Base-by-base conservation (phyloP, 1,140 invertebrate species). In the Megalopta genalis region DNA sequence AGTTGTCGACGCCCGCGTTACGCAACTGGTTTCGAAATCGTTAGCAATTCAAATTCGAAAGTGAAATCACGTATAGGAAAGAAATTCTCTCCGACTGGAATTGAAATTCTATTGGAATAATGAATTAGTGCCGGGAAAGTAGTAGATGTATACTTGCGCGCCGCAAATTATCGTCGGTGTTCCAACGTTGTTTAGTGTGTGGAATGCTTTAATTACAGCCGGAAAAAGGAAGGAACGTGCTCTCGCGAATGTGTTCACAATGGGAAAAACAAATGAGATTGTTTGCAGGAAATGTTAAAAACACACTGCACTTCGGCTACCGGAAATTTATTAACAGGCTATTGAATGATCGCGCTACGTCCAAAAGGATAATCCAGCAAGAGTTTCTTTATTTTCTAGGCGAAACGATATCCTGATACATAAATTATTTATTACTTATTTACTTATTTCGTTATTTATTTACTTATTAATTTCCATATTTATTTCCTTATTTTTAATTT, bases 11-110 rank as follows among this genome's bases (percentile, higher is more conserved):
- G 5, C 14, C 16, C 1, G 4, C 10, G 12, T 71, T 71, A 60
- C 9, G 59, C 25, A 42, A 71, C 7, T 2, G 27, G n/a, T 64
- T 52, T 60, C n/a, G 9, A 42, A 42, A 23, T 52, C 4, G 9
- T 64, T 63, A 73, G 71, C 60, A 73, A 73, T 73, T 46, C 14
- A 73, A 64, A 73, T 73, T 63, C 60, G 27, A 64, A 73, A 52
- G 60, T 64, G 60, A 64, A 73, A 73, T 37, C 32, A 6, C 25
- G 27, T 9, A 42, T 42, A 23, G 60, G 52, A 32, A 54, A 54
- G 25, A 32, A n/a, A 54, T 68, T 25, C 14, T 18, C 0, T 54
- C 25, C 18, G 25, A 10, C 16, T 21, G 14, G 49, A 54, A 54
- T 68, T 54, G 25, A 52, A 68, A 68, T 54, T 12, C 46, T 57